Evolutionary conservation across 92 coral and sea anemone species (phyloP), one percentile per base, ranked within the genome.

Genomic region (Paragorgia papillata): DNA sequence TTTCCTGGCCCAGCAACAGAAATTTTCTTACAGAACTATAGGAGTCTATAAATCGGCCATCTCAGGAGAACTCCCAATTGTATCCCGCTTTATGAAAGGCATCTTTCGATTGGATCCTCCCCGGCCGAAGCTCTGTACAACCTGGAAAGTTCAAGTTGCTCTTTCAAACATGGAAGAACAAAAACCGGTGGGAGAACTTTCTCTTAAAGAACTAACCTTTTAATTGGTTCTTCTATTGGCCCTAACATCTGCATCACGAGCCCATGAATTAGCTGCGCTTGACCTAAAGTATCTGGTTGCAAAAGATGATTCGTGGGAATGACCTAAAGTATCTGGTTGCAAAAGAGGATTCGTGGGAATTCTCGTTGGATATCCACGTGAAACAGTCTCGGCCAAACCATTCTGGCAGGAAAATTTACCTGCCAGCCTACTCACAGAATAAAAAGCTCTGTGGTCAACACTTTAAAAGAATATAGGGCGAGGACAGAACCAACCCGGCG

Each of bases 11-110:
- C n/a, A n/a, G n/a, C n/a, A n/a, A n/a, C n/a, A n/a, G n/a, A n/a
- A n/a, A n/a, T n/a, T n/a, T n/a, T n/a, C n/a, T n/a, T n/a, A n/a
- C n/a, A n/a, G n/a, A n/a, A n/a, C n/a, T n/a, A n/a, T n/a, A n/a
- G n/a, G n/a, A n/a, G n/a, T n/a, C n/a, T n/a, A n/a, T n/a, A n/a
- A n/a, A n/a, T n/a, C n/a, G n/a, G n/a, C n/a, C n/a, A n/a, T n/a
- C n/a, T n/a, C n/a, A 62, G 84, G 84, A 0, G 56, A 62, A 34
- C 69, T 70, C 33, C 85, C 89, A 9, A 53, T 85, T 29, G 79
- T 80, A 21, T 71, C 63, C 44, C 60, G 85, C 7, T 81, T 85
- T 18, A 73, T 85, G 78, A 85, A 85, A 57, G 81, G 79, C 1
- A 25, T 79, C 13, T 84, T 79, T n/a, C n/a, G 77, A 20, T 18